A percentile compares a stretch with the other conserved stretches of the same genome.
phyloP scores from a whole-genome alignment of 2,113 vertebrate genomes.

The Furnarius figulus region DNA sequence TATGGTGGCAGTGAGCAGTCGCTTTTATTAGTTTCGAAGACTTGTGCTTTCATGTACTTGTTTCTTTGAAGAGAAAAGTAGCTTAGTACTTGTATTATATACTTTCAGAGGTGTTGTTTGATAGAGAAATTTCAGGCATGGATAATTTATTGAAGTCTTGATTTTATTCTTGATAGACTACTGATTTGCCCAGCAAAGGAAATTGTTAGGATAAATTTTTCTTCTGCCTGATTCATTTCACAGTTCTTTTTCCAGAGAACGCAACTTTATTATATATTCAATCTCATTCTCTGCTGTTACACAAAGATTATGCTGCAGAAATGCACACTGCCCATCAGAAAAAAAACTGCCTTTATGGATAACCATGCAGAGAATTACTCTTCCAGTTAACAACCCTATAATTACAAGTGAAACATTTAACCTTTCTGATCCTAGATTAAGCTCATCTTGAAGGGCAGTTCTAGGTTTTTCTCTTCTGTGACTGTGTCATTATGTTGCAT shows the following conservation, averaged over 20 bases:
- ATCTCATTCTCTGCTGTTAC: neutral
- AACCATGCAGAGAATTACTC: neutral
- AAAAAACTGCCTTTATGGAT: neutral
- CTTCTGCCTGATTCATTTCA: neutral
- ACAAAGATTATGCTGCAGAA: neutral
- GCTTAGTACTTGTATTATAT: neutral
- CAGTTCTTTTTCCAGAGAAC: neutral
- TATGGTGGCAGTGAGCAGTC: neutral
- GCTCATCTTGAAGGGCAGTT: neutral
- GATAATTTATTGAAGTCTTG: conserved; percentile 35
- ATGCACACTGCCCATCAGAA: neutral
- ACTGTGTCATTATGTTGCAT: neutral
- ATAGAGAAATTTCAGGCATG: conserved; percentile 4
- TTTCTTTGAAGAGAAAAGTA: conserved; percentile 42
- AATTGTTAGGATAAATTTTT: neutral
- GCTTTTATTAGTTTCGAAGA: neutral
- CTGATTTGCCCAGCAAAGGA: neutral
- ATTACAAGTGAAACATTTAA: neutral
- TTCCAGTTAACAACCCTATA: neutral
- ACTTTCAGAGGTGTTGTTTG: neutral
- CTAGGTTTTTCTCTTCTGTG: neutral
- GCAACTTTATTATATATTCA: neutral
- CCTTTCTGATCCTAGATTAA: neutral
- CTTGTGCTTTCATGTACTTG: neutral
- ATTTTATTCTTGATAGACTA: conserved; percentile 38